Evolutionary conservation across 1,140 invertebrate species (phyloP).

Genomic region (Samia ricini): DNA sequence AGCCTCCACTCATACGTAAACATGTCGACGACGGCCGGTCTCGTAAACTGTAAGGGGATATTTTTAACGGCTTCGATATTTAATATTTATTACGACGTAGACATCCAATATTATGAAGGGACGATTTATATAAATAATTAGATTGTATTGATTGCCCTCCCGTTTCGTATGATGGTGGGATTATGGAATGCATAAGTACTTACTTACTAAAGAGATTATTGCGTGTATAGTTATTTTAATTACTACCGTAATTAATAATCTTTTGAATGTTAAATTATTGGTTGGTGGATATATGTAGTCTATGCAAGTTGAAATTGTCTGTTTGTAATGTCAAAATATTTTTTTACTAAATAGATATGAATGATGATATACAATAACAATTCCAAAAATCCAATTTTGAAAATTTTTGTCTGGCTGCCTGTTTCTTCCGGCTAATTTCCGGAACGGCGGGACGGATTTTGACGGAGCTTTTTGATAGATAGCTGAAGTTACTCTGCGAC

Average conservation of each 20-base stretch:
- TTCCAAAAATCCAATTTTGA: no score
- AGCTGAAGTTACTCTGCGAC: no score
- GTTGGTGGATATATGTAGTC: no score
- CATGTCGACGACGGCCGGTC: constrained; percentile 58
- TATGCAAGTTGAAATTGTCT: no score
- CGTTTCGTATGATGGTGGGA: not conserved
- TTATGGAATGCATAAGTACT: not conserved
- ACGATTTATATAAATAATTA: constrained; percentile 65
- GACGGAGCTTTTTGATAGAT: no score
- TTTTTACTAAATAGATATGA: no score
- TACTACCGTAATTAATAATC: not conserved
- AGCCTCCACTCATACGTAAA: constrained; percentile 66
- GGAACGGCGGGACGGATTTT: no score
- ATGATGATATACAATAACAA: no score
- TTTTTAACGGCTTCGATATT: constrained; percentile 73
- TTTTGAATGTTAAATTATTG: no score
- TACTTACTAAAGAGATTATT: not conserved
- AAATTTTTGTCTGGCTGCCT: no score
- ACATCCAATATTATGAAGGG: constrained; percentile 71
- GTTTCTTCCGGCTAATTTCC: no score
- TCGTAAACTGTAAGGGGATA: constrained; percentile 75
- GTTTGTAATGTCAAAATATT: no score
- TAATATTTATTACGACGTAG: constrained; percentile 74
- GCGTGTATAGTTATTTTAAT: not conserved
- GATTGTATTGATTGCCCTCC: constrained; percentile 3